These are phyloP conservation scores for Campoplex nolae DNA, from an alignment of 2,888 invertebrate species.

Conservation along the genomic window DNA sequence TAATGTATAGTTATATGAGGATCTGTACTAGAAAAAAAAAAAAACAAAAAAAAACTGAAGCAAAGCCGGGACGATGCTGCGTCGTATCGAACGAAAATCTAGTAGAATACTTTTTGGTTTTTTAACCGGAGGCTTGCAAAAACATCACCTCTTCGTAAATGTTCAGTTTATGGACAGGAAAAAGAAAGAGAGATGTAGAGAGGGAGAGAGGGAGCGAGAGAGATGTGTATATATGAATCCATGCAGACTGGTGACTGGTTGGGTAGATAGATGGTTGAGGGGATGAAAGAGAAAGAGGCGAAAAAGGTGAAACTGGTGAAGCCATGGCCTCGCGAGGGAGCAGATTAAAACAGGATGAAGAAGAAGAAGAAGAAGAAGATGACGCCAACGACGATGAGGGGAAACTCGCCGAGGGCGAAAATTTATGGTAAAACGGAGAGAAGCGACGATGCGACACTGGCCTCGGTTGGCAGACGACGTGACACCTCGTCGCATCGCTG, in stretches of 20 bases:
- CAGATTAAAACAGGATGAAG: constrained; percentile 66
- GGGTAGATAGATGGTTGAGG: constrained; percentile 35
- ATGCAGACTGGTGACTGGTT: constrained; percentile 26
- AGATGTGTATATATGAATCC: constrained; percentile 31
- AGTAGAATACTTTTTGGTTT: constrained; percentile 54
- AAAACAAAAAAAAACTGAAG: neutral
- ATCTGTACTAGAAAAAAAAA: constrained; percentile 2
- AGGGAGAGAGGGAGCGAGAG: neutral
- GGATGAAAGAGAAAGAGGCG: constrained; percentile 23
- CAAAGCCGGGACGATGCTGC: constrained; percentile 16
- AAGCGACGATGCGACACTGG: constrained; percentile 54
- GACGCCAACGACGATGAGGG: constrained; percentile 48
- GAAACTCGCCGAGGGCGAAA: constrained; percentile 70
- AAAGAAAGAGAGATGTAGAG: neutral
- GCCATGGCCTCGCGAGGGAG: constrained; percentile 55
- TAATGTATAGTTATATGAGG: neutral
- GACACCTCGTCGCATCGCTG: constrained; percentile 68
- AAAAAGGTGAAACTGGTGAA: constrained; percentile 50
- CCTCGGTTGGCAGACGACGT: constrained; percentile 62
- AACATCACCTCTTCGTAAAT: constrained; percentile 44
- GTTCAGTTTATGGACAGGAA: constrained; percentile 12
- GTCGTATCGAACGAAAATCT: constrained; percentile 62
- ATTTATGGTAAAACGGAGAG: constrained; percentile 71
- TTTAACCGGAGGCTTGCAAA: constrained; percentile 53
- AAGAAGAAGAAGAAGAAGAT: constrained; percentile 54